Conservation (phyloP, 2,888 invertebrate genomes). For the Heliconius ethilla region DNA sequence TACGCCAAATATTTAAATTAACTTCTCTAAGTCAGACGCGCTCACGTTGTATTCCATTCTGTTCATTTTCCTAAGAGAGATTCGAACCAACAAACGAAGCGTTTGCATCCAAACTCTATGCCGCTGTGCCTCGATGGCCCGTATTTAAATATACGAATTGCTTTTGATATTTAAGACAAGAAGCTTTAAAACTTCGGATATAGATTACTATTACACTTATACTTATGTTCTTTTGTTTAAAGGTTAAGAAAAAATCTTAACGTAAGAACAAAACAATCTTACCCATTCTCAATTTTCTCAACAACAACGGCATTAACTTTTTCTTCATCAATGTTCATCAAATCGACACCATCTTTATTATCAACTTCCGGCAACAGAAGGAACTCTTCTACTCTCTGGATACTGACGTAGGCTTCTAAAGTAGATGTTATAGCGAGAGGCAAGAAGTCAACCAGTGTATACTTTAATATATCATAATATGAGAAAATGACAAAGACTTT, state of each 20-base stretch:
- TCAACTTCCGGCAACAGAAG: constrained; percentile 73
- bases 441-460: constrained; percentile 90
- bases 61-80: too few relatives aligned
- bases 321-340: constrained; percentile 65
- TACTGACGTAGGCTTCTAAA: constrained; percentile 88
- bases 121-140: too few relatives aligned
- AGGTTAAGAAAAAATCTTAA: too few relatives aligned
- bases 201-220: too few relatives aligned
- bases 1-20: too few relatives aligned
- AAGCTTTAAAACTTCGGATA: too few relatives aligned
- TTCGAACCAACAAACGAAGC: too few relatives aligned
- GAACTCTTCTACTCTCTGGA: constrained; percentile 86
- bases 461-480: constrained; percentile 89
- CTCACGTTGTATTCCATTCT: too few relatives aligned
- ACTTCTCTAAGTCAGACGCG: too few relatives aligned
- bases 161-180: too few relatives aligned
- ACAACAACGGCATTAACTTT: constrained; percentile 63
- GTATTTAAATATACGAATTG: too few relatives aligned
- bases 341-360: constrained; percentile 65
- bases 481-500: constrained; percentile 90
- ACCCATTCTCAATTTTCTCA: constrained; percentile 77
- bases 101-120: too few relatives aligned
- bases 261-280: constrained; percentile 46
- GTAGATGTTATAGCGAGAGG: constrained; percentile 89
- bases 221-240: neutral